phyloP scores from a whole-genome alignment of 2,113 vertebrate genomes.

The Pithys albifrons region DNA sequence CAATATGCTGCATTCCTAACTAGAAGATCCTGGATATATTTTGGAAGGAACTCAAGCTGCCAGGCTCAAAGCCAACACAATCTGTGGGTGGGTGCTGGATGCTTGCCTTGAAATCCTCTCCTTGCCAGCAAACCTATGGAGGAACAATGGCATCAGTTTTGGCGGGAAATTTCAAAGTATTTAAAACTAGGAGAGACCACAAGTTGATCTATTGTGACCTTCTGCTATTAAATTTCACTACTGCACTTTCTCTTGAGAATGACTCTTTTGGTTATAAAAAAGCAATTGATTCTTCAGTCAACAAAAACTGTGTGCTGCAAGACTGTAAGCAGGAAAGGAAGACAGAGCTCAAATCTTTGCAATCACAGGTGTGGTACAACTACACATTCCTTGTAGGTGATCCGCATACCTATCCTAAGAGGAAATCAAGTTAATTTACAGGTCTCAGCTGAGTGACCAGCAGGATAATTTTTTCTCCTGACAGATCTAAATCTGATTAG shows the following conservation, averaged over 20 bases:
- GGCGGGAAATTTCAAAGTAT: constrained; percentile 8
- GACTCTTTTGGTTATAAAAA: neutral
- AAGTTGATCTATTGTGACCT: neutral
- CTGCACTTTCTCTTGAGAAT: neutral
- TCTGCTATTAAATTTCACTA: neutral
- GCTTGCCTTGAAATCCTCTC: constrained; percentile 24
- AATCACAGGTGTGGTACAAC: neutral
- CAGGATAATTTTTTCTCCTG: neutral
- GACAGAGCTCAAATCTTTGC: neutral
- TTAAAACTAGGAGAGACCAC: constrained; percentile 7
- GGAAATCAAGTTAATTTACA: neutral
- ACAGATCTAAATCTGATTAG: neutral
- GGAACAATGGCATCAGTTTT: constrained; percentile 19
- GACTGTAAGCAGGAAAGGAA: neutral
- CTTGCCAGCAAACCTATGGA: constrained; percentile 57
- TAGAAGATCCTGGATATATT: constrained; percentile 15
- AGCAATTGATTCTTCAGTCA: neutral
- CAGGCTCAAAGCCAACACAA: constrained; percentile 64
- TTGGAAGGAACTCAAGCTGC: constrained; percentile 41
- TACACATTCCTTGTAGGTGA: neutral
- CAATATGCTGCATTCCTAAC: constrained; percentile 45
- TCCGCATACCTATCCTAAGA: neutral
- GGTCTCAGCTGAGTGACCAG: neutral
- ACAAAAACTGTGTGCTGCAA: neutral
- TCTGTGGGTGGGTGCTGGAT: constrained; percentile 68